phyloP scores from a whole-genome alignment of 2,113 vertebrate genomes.

The Periophthalmodon schlosseri region DNA sequence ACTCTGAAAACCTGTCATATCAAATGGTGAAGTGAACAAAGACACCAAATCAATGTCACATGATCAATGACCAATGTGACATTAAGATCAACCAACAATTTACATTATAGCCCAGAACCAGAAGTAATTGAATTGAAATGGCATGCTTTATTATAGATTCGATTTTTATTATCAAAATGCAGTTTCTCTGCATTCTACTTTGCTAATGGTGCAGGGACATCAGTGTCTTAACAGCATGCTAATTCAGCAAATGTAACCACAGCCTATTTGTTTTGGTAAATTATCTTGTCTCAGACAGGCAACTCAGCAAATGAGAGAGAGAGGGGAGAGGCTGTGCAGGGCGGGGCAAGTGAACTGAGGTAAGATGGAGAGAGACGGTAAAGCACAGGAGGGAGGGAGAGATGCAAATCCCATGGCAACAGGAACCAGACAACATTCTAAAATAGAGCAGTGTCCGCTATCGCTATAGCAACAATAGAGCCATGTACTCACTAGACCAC shows the following conservation, averaged over 20 bases:
- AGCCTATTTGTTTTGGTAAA: constrained; percentile 42
- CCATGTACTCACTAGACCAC: constrained; percentile 1
- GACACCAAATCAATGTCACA: constrained; percentile 8
- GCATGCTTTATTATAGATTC: background rate
- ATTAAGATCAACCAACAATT: background rate
- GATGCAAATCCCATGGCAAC: constrained; percentile 85
- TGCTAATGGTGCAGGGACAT: constrained; percentile 13
- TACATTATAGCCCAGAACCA: background rate
- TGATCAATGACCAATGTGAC: too few species aligned
- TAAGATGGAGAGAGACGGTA: constrained; percentile 47
- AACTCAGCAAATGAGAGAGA: constrained; percentile 67
- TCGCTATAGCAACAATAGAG: constrained; percentile 85
- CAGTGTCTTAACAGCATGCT: constrained; percentile 37
- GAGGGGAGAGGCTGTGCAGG: constrained; percentile 22
- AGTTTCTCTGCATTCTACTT: constrained; percentile 1
- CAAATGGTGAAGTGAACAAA: constrained; percentile 38
- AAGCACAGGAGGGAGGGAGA: constrained; percentile 44
- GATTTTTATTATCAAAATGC: background rate
- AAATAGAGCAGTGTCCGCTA: constrained; percentile 86
- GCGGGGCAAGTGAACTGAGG: constrained; percentile 37
- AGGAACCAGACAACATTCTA: constrained; percentile 83
- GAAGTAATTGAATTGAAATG: constrained; percentile 16
- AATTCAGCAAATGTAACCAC: constrained; percentile 53
- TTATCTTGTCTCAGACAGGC: constrained; percentile 52
- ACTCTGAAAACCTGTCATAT: constrained; percentile 27